These are phyloP conservation scores for Heterodera carotae DNA, from an alignment of 1,140 invertebrate genomes.

Conservation along the genomic window DNA sequence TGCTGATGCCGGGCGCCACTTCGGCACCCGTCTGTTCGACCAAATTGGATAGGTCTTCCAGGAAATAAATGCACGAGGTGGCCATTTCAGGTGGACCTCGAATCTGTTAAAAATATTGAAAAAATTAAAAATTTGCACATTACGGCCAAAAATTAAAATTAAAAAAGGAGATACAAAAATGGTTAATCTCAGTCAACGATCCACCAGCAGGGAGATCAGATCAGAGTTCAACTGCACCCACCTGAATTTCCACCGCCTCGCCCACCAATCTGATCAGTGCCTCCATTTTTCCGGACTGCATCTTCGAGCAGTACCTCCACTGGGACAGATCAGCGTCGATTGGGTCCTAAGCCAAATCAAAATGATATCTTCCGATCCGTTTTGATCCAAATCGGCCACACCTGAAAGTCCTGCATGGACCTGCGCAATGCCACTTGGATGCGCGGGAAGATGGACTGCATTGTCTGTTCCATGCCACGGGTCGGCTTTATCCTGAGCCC, in stretches of 20 bases:
- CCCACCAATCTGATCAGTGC: constrained; percentile 75
- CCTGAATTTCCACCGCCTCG: constrained; percentile 71
- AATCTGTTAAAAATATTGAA: constrained; percentile 66
- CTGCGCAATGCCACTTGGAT: constrained; percentile 73
- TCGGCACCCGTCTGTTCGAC: constrained; percentile 71
- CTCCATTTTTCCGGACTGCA: constrained; percentile 76
- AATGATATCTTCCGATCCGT: background rate
- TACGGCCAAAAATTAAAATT: too few relatives aligned
- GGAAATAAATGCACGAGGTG: constrained; percentile 72
- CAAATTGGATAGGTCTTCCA: constrained; percentile 76
- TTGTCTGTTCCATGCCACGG: constrained; percentile 62
- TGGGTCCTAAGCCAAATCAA: constrained; percentile 65
- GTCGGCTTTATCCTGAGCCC: constrained; percentile 70
- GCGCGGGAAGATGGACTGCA: constrained; percentile 62
- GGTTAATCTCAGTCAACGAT: too few relatives aligned
- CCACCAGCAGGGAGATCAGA: too few relatives aligned
- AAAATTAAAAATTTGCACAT: too few relatives aligned
- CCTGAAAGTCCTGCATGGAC: constrained; percentile 70
- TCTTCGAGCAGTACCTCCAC: constrained; percentile 79
- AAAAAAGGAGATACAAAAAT: too few relatives aligned
- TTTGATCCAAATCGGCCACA: constrained; percentile 9
- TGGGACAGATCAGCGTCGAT: constrained; percentile 75
- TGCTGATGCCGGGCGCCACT: constrained; percentile 64
- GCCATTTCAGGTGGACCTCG: constrained; percentile 73
- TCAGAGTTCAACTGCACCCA: background rate